Evolutionary conservation across 2,888 invertebrate genomes (phyloP).

Genomic region (Hypena proboscidalis): DNA sequence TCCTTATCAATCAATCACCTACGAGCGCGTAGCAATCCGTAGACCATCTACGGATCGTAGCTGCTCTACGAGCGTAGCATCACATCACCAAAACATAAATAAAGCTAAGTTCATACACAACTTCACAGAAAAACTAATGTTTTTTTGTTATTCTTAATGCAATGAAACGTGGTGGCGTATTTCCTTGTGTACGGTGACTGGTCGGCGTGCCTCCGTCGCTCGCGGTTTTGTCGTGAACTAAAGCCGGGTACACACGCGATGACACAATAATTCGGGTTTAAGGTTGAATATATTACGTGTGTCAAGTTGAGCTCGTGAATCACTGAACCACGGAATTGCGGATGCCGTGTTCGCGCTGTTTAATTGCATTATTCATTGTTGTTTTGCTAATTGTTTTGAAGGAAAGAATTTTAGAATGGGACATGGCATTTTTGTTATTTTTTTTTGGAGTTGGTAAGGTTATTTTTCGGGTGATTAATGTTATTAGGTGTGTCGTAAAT

Average conservation of each 20-base stretch:
- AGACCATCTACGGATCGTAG: conserved; percentile 33
- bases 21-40: conserved; percentile 31
- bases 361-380: conserved; percentile 16
- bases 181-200: conserved; percentile 62
- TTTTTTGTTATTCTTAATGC: conserved; percentile 3
- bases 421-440: not conserved
- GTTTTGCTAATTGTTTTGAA: conserved; percentile 12
- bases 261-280: conserved; percentile 43
- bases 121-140: conserved; percentile 1
- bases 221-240: conserved; percentile 66
- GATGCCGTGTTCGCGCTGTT: conserved; percentile 12
- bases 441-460: not conserved
- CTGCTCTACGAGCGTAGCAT: conserved; percentile 22
- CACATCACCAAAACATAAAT: conserved; percentile 9
- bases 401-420: not conserved
- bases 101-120: conserved; percentile 11
- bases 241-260: conserved; percentile 60
- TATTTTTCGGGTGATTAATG: no score
- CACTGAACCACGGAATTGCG: conserved; percentile 11
- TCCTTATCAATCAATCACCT: conserved; percentile 23
- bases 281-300: conserved; percentile 45
- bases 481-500: no score
- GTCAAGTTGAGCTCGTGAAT: conserved; percentile 40
- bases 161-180: conserved; percentile 50
- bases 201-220: conserved; percentile 47